These are phyloP conservation scores for Apaloderma vittatum DNA, from an alignment of 2,113 vertebrate species.

Conservation along the genomic window DNA sequence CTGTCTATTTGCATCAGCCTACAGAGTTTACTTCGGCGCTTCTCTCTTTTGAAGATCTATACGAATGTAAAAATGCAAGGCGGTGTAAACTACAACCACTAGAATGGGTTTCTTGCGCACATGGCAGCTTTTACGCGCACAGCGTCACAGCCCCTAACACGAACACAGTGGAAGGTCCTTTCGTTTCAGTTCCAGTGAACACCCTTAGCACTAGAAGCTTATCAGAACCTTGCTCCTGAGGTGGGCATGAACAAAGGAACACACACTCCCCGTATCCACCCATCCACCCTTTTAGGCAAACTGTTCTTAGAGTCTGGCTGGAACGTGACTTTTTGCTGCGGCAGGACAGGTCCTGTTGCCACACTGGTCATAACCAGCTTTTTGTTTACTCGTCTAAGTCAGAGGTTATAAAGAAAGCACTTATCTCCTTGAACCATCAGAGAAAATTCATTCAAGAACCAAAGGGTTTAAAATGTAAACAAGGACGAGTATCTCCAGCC, in stretches of 20 bases:
- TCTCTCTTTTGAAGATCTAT: too few relatives aligned
- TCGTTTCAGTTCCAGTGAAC: not conserved
- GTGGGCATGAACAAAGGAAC: not conserved
- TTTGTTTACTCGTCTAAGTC: not conserved
- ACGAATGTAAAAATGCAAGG: too few relatives aligned
- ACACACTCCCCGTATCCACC: not conserved
- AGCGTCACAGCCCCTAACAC: fast-evolving
- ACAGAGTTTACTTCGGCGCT: too few relatives aligned
- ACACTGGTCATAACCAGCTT: not conserved
- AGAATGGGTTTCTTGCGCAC: not conserved
- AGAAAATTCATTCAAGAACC: not conserved
- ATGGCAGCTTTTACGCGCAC: not conserved
- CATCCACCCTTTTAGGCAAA: not conserved
- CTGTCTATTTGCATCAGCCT: fast-evolving
- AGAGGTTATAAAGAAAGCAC: not conserved
- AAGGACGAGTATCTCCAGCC: not conserved
- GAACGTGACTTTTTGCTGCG: not conserved
- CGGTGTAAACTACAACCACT: not conserved
- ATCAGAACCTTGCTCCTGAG: not conserved
- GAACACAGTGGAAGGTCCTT: not conserved
- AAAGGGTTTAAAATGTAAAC: not conserved
- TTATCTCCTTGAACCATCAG: not conserved
- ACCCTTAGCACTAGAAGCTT: not conserved
- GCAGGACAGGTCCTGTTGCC: not conserved
- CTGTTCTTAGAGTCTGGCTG: not conserved